phyloP scores from a whole-genome alignment of 1,140 invertebrate species.

The Apolygus lucorum region DNA sequence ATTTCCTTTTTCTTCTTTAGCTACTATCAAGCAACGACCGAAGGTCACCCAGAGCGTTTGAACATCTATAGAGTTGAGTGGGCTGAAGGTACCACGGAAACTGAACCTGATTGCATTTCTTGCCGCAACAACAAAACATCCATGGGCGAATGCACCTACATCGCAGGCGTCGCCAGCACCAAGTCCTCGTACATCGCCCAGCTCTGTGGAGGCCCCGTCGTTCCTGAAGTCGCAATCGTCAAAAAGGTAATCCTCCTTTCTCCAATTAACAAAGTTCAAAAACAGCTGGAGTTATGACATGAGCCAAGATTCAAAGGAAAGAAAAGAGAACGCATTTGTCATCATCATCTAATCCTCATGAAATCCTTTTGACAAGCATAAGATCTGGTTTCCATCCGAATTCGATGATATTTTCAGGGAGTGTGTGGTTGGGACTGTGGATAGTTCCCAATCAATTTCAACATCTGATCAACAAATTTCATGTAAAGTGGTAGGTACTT shows the following conservation, averaged over 20 bases:
- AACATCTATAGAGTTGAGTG: constrained; percentile 28
- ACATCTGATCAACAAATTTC: too few relatives aligned
- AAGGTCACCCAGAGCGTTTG: constrained; percentile 35
- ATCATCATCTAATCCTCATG: too few relatives aligned
- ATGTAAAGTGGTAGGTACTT: too few relatives aligned
- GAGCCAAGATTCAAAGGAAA: too few relatives aligned
- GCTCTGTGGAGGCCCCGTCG: constrained; percentile 60
- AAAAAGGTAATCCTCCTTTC: constrained; percentile 40
- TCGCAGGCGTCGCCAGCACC: constrained; percentile 52
- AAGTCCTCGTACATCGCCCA: constrained; percentile 54
- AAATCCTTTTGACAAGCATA: too few relatives aligned
- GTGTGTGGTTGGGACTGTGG: too few relatives aligned
- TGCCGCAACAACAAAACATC: constrained; percentile 39
- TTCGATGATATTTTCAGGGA: too few relatives aligned
- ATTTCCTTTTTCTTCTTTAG: constrained; percentile 43
- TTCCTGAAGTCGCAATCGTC: constrained; percentile 41
- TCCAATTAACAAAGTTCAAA: too few relatives aligned
- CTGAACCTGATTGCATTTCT: constrained; percentile 39
- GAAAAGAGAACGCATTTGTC: too few relatives aligned
- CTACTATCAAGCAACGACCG: constrained; percentile 57
- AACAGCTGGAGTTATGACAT: too few relatives aligned
- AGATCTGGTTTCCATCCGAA: too few relatives aligned
- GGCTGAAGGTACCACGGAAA: background rate
- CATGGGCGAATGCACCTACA: constrained; percentile 52
- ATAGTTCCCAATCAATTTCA: too few relatives aligned